Conservation (phyloP, 2,797 vertebrate genomes). For the Dermochelys coriacea region DNA sequence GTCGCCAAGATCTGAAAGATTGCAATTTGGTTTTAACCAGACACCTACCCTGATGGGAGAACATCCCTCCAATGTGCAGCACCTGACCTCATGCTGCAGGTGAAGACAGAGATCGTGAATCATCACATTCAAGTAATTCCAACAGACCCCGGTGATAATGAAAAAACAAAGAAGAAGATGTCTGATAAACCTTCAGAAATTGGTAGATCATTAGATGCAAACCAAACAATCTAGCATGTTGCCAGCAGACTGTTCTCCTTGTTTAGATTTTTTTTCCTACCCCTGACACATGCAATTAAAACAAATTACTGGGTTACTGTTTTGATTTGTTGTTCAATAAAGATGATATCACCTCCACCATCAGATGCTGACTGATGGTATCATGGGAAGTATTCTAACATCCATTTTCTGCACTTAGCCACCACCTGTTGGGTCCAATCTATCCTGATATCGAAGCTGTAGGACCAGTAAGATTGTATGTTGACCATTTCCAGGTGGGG, state of each 20-base stretch:
- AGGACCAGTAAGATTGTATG: neutral
- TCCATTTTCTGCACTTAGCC: conserved; percentile 51
- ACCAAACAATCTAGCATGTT: neutral
- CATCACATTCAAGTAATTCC: neutral
- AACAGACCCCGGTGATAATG: neutral
- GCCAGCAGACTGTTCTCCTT: conserved; percentile 48
- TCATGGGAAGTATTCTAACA: conserved; percentile 36
- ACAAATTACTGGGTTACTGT: conserved; percentile 65
- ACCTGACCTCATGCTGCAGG: neutral
- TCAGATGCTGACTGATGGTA: conserved; percentile 59
- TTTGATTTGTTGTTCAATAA: conserved; percentile 52
- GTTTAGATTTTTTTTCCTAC: conserved; percentile 54
- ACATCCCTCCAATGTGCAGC: neutral
- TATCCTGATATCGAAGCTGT: rapidly evolving
- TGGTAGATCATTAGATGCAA: neutral
- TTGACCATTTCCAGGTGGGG: neutral
- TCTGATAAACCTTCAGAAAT: neutral
- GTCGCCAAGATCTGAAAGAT: neutral
- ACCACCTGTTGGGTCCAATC: conserved; percentile 35
- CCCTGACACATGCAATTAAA: conserved; percentile 44
- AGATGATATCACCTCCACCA: conserved; percentile 45
- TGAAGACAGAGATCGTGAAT: neutral
- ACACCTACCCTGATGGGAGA: neutral
- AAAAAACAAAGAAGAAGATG: neutral
- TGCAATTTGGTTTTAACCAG: neutral